Conservation (phyloP, 2,888 invertebrate species). For the Epirrhoe tristata region DNA sequence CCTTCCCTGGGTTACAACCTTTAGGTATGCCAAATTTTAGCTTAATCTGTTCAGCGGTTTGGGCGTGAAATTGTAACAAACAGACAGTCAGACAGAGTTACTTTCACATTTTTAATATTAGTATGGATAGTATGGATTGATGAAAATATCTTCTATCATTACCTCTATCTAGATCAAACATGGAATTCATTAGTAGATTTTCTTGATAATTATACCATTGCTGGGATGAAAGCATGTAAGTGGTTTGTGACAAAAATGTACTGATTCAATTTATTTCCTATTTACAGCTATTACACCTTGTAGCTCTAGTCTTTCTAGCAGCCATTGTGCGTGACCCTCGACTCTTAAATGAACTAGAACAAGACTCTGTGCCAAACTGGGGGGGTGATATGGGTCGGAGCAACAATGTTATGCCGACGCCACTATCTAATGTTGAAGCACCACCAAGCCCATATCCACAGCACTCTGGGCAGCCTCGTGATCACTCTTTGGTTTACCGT, state of each 20-base stretch:
- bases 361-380: slow-evolving; percentile 77
- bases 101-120: too few species aligned
- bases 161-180: not conserved
- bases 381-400: slow-evolving; percentile 69
- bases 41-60: too few species aligned
- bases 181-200: not conserved
- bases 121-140: too few species aligned
- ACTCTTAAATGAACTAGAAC: slow-evolving; percentile 86
- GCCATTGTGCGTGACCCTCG: slow-evolving; percentile 91
- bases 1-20: too few species aligned
- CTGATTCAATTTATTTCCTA: slow-evolving; percentile 11
- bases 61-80: too few species aligned
- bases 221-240: not conserved
- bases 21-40: too few species aligned
- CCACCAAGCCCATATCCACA: slow-evolving; percentile 83
- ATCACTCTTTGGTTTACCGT: slow-evolving; percentile 89
- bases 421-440: slow-evolving; percentile 89
- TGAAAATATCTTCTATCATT: too few species aligned
- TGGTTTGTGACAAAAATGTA: not conserved
- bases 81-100: too few species aligned
- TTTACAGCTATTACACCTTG: slow-evolving; percentile 89
- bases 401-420: slow-evolving; percentile 87
- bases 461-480: slow-evolving; percentile 76
- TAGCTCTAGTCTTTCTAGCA: slow-evolving; percentile 90
- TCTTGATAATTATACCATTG: not conserved